Evolutionary conservation across 2,797 vertebrate genomes (phyloP).

Genomic region (Hybognathus amarus): DNA sequence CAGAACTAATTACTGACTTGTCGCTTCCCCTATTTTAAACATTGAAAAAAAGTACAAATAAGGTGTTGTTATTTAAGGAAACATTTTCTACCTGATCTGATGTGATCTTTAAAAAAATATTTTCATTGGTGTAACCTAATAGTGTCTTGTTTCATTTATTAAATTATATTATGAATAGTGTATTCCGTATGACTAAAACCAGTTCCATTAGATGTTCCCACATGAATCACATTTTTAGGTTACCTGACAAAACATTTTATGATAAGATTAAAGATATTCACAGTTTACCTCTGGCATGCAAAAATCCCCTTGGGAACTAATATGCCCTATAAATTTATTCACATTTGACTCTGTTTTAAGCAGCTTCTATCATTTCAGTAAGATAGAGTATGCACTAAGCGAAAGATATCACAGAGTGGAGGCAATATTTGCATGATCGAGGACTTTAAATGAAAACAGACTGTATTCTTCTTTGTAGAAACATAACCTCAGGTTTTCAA

Average conservation of each 20-base stretch:
- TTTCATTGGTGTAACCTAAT: neutral
- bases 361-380: neutral
- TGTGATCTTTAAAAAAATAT: neutral
- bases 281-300: neutral
- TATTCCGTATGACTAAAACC: neutral
- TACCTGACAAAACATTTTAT: slow-evolving; percentile 1
- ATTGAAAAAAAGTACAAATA: neutral
- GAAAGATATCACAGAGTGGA: neutral
- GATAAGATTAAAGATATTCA: neutral
- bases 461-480: slow-evolving; percentile 7
- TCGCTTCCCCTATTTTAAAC: neutral
- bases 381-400: neutral
- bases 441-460: slow-evolving; percentile 6
- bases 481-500: slow-evolving; percentile 27
- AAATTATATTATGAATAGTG: neutral
- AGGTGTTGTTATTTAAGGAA: neutral
- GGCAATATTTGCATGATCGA: slow-evolving; percentile 14
- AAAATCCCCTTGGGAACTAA: neutral
- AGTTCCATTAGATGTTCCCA: neutral
- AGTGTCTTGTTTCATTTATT: neutral
- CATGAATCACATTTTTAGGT: neutral
- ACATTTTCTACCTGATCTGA: neutral
- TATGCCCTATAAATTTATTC: neutral
- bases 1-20: slow-evolving; percentile 21
- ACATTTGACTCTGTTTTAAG: neutral